These are phyloP conservation scores for Stictonetta naevosa DNA, from an alignment of 2,113 vertebrate genomes.

Conservation along the genomic window DNA sequence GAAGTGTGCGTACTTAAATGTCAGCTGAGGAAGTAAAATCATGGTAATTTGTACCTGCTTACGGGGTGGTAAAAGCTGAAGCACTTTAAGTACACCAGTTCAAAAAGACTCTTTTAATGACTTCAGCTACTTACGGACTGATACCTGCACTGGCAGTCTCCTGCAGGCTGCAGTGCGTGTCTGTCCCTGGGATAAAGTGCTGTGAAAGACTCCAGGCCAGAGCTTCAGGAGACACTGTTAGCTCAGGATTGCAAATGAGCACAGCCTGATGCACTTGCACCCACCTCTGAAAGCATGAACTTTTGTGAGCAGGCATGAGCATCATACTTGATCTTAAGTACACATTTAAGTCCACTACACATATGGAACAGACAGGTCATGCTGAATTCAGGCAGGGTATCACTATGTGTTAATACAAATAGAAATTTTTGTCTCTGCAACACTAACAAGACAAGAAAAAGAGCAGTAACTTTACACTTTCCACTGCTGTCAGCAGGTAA, in stretches of 20 bases:
- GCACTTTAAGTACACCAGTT: accelerated
- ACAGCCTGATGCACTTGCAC: background rate
- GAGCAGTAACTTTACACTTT: background rate
- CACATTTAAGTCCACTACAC: background rate
- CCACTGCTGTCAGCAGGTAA: background rate
- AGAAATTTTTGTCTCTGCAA: background rate
- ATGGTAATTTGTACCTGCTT: background rate
- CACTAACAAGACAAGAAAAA: background rate
- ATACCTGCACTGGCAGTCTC: background rate
- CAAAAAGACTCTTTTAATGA: background rate
- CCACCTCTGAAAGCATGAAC: background rate
- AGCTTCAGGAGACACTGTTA: background rate
- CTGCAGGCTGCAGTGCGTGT: background rate
- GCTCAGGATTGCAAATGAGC: background rate
- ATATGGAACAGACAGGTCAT: accelerated
- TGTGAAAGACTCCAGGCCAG: background rate
- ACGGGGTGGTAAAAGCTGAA: accelerated
- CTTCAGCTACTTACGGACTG: background rate
- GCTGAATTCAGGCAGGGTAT: background rate
- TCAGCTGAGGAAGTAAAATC: background rate
- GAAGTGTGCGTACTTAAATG: background rate
- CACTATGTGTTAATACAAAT: accelerated
- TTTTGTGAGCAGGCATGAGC: background rate
- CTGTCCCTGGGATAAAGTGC: background rate
- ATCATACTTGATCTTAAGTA: background rate